phyloP scores from a whole-genome alignment of 2,797 vertebrate genomes.

The Sciaenops ocellatus region DNA sequence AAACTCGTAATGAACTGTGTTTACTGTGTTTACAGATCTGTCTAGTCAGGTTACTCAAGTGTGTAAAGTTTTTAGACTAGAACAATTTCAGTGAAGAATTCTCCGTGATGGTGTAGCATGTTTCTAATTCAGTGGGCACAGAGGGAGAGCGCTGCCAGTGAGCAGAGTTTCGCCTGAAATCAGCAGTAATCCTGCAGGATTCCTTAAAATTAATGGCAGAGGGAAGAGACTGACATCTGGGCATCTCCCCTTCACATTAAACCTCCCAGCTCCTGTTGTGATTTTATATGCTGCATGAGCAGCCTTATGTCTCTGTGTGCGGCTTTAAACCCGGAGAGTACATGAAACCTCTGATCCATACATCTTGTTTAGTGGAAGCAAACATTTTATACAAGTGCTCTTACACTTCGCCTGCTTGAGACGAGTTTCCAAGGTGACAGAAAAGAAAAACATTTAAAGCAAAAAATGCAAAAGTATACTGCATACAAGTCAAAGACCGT shows the following conservation, averaged over 20 bases:
- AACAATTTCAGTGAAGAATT: slow-evolving; percentile 30
- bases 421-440: neutral
- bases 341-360: slow-evolving; percentile 17
- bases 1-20: neutral
- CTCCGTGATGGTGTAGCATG: slow-evolving; percentile 2
- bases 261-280: slow-evolving; percentile 57
- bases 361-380: neutral
- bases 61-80: slow-evolving; percentile 4
- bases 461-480: neutral
- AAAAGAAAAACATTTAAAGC: neutral
- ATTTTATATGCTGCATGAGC: slow-evolving; percentile 44
- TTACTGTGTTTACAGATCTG: neutral
- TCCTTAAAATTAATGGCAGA: slow-evolving; percentile 71
- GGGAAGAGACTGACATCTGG: slow-evolving; percentile 69
- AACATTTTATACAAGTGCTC: slow-evolving; percentile 1
- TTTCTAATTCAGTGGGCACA: slow-evolving; percentile 60
- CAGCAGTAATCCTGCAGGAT: slow-evolving; percentile 70
- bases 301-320: slow-evolving; percentile 22
- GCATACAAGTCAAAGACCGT: neutral
- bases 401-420: neutral
- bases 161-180: slow-evolving; percentile 58
- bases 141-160: slow-evolving; percentile 49
- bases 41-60: neutral
- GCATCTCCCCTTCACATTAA: slow-evolving; percentile 63
- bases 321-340: slow-evolving; percentile 5